Evolutionary conservation across 1,140 invertebrate species (phyloP).

Genomic region (Scaptomyza graminum): DNA sequence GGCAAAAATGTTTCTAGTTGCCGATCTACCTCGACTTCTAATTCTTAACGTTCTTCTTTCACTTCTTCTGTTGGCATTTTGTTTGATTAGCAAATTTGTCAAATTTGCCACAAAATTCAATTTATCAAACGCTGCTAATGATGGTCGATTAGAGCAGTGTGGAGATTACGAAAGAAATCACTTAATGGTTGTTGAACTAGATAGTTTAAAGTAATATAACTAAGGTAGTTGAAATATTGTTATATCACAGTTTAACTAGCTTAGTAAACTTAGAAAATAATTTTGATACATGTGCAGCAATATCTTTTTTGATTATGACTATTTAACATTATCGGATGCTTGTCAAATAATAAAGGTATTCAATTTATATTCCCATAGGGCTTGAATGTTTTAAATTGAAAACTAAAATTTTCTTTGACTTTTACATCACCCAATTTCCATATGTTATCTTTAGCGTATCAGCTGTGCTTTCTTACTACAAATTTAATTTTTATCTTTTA

Average conservation of each 20-base stretch:
- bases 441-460: too few species aligned
- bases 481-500: background rate
- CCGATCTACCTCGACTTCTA: background rate
- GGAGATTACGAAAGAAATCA: background rate
- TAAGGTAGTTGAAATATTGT: too few species aligned
- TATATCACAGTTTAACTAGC: too few species aligned
- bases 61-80: constrained; percentile 31
- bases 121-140: constrained; percentile 72
- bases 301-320: too few species aligned
- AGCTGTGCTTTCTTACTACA: background rate
- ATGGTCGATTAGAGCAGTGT: constrained; percentile 44
- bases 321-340: too few species aligned
- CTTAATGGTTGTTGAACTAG: constrained; percentile 2
- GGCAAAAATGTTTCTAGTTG: background rate
- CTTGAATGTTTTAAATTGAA: too few species aligned
- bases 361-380: too few species aligned
- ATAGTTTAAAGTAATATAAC: background rate
- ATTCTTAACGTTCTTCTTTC: background rate
- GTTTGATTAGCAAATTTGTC: constrained; percentile 80
- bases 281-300: too few species aligned
- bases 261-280: too few species aligned
- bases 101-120: constrained; percentile 68
- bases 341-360: too few species aligned
- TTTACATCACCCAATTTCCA: too few species aligned
- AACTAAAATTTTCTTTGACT: too few species aligned